Percentiles rank a stretch among this genome's conserved stretches.
These are phyloP conservation scores for Oryzias curvinotus DNA, from an alignment of 2,113 vertebrate species.

Conservation along the genomic window DNA sequence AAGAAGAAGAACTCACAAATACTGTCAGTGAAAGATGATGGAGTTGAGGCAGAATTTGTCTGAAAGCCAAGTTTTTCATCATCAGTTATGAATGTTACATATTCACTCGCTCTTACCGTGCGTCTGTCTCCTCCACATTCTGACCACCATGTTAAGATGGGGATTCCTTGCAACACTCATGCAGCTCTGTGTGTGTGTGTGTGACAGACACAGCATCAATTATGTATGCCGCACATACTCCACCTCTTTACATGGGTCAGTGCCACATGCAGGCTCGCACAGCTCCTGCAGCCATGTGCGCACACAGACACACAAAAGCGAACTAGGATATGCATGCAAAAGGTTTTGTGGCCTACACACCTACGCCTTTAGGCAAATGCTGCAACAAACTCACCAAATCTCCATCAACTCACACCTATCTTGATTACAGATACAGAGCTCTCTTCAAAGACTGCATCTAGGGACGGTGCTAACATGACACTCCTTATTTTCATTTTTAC, in stretches of 20 bases:
- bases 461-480: conserved; percentile 25
- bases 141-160: conserved; percentile 44
- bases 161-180: conserved; percentile 51
- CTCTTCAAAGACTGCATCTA: conserved; percentile 20
- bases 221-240: conserved; percentile 65
- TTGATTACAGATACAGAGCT: conserved; percentile 32
- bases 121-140: conserved; percentile 7
- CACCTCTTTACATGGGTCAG: conserved; percentile 66
- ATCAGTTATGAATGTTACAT: conserved; percentile 36
- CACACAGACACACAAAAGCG: conserved; percentile 14
- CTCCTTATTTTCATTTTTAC: conserved; percentile 43
- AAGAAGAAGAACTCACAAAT: conserved; percentile 4
- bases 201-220: conserved; percentile 57
- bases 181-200: conserved; percentile 25
- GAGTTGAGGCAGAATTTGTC: conserved; percentile 17
- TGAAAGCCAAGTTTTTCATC: conserved; percentile 21
- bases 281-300: conserved; percentile 1
- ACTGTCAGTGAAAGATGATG: conserved; percentile 11
- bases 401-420: conserved; percentile 3
- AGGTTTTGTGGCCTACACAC: conserved; percentile 27
- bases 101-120: conserved; percentile 5
- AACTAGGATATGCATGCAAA: conserved; percentile 29
- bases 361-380: conserved; percentile 62
- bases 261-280: conserved; percentile 13
- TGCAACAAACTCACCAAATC: conserved; percentile 25